Evolutionary conservation across 2,888 invertebrate genomes (phyloP), one percentile per base, ranked within the genome.

Genomic region (Pheosia tremula): DNA sequence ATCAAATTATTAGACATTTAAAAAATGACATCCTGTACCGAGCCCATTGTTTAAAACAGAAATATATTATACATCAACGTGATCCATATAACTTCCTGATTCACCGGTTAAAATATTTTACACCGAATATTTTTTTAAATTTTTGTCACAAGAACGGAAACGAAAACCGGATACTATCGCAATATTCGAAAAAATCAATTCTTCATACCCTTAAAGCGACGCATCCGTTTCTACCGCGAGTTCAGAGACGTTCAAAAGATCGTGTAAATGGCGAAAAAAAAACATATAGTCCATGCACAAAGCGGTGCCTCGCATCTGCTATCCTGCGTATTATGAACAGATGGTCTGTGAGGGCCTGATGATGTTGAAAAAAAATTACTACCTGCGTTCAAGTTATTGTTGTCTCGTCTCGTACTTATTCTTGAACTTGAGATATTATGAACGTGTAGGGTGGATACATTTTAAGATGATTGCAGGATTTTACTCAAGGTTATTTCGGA

Each of bases 241-340:
- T 64, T 72, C 65, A 74, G 68, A 68, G 69, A 74, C 71, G 66
- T 69, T 64, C 68, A 72, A 77, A 75, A 71, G 65, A 68, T 58
- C 64, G 67, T 66, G 75, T 74, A 79, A 74, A 77, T 71, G 74
- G 76, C 72, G 71, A 83, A 85, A 82, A 87, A 82, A 87, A 86
- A 84, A 78, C n/a, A n/a, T 74, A 64, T 67, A 67, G 77, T 71
- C 72, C 69, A 71, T 64, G 60, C 61, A 87, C 84, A 88, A 89
- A 84, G 83, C 83, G 67, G 69, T 78, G 81, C 76, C 81, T 85
- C 82, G 82, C 91, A 91, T 90, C 91, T 91, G 91, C 90, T 82
- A 81, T 85, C 85, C 87, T 84, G 84, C 62, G 74, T 68, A 79
- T 78, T 78, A 81, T 80, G 81, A 76, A 84, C 90, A 90, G 90